A percentile compares a stretch with the other conserved stretches of the same genome.
These are phyloP conservation scores for Todus mexicanus DNA, from an alignment of 2,797 vertebrate species.

Conservation along the genomic window DNA sequence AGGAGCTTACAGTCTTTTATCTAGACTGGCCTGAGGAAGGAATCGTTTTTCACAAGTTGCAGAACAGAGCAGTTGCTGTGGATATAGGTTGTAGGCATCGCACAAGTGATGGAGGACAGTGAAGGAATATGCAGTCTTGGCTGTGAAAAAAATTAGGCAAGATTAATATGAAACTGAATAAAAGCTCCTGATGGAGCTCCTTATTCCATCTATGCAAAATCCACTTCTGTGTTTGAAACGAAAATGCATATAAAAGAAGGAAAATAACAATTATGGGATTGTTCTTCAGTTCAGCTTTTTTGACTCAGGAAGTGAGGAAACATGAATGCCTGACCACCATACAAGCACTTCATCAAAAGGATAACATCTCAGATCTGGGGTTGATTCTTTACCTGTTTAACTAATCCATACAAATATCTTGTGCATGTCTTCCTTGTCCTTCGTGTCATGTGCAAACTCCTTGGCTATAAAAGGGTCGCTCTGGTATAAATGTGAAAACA, in stretches of 20 bases:
- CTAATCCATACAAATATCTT: background rate
- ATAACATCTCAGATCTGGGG: background rate
- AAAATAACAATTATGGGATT: background rate
- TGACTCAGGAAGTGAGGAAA: background rate
- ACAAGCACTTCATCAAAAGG: background rate
- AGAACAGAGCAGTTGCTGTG: background rate
- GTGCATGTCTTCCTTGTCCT: background rate
- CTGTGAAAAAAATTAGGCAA: background rate
- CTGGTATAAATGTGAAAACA: background rate
- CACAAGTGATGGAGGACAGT: background rate
- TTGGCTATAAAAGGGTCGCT: background rate
- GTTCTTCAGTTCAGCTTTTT: background rate
- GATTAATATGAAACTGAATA: background rate
- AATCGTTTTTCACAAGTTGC: background rate
- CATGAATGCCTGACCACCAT: background rate
- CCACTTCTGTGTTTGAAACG: background rate
- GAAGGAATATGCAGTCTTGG: background rate
- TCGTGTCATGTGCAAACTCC: background rate
- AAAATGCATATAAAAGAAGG: background rate
- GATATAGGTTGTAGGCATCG: background rate
- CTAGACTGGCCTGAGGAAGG: background rate
- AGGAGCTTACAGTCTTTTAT: background rate
- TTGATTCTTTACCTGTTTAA: background rate
- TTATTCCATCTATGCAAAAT: background rate
- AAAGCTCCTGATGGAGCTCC: background rate